Percentiles rank a stretch among this genome's conserved stretches.
Conservation (phyloP, 2,888 invertebrate genomes). For the Scrobipalpa costella region DNA sequence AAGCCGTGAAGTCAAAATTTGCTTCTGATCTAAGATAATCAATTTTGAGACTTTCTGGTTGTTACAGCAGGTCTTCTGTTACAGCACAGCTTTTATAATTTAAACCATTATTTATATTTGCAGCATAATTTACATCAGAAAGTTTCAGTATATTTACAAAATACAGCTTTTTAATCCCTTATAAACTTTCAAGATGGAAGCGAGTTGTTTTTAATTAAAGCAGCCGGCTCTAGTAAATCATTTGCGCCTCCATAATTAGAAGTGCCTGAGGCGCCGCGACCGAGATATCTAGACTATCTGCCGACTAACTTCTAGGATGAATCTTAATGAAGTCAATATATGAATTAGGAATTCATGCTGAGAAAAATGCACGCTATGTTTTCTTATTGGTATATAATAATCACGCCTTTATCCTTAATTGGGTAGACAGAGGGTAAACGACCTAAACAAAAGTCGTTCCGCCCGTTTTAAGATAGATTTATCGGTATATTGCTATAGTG, state of each 20-base stretch:
- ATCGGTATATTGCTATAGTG: too few relatives aligned
- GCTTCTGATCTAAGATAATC: too few relatives aligned
- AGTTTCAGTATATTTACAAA: background rate
- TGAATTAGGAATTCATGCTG: background rate
- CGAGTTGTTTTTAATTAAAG: conserved; percentile 2
- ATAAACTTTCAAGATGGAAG: conserved; percentile 10
- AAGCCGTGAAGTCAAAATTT: too few relatives aligned
- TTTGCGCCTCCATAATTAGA: background rate
- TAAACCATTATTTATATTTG: background rate
- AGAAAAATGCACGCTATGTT: too few relatives aligned
- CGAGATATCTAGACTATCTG: conserved; percentile 5
- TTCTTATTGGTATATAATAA: too few relatives aligned
- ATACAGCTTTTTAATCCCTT: conserved; percentile 13
- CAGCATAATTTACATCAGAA: background rate
- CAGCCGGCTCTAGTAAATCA: conserved; percentile 11
- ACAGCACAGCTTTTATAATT: too few relatives aligned
- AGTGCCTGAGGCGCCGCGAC: background rate
- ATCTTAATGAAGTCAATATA: conserved; percentile 3
- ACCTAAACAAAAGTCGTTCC: too few relatives aligned
- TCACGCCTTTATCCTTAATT: too few relatives aligned
- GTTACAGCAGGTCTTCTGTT: too few relatives aligned
- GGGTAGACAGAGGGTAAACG: too few relatives aligned
- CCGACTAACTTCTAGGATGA: background rate
- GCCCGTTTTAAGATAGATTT: too few relatives aligned
- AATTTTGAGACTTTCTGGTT: too few relatives aligned